Percentiles rank a stretch among this genome's conserved stretches.
These are phyloP conservation scores for Limnothrissa miodon DNA, from an alignment of 2,113 vertebrate genomes.

Conservation along the genomic window DNA sequence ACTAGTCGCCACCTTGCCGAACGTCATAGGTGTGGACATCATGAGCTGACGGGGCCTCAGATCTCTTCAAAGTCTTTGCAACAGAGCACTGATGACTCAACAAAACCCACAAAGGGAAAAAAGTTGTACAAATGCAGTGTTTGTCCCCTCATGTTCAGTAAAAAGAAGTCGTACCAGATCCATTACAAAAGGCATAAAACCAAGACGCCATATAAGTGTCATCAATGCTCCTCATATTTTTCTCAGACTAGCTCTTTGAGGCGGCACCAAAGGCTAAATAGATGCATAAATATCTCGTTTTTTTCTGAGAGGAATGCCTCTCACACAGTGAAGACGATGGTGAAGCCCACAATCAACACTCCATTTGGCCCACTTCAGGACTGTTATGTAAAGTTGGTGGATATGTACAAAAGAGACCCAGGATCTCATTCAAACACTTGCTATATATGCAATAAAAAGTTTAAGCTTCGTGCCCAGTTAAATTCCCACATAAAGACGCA, in stretches of 20 bases:
- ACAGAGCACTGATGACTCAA: not conserved
- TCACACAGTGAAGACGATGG: not conserved
- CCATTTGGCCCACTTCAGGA: constrained; percentile 32
- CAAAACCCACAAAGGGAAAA: constrained; percentile 19
- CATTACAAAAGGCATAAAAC: constrained; percentile 66
- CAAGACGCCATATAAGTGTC: constrained; percentile 62
- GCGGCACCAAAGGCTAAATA: constrained; percentile 51
- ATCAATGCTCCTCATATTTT: constrained; percentile 64
- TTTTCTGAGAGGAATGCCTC: not conserved
- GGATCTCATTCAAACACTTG: constrained; percentile 38
- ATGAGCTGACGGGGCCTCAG: not conserved
- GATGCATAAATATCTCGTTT: not conserved
- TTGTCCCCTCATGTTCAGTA: constrained; percentile 57
- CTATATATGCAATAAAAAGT: constrained; percentile 53
- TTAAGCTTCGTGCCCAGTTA: constrained; percentile 36
- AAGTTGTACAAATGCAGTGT: constrained; percentile 44
- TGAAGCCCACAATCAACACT: not conserved
- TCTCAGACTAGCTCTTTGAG: constrained; percentile 45
- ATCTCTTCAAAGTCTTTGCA: not conserved
- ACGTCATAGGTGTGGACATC: constrained; percentile 53
- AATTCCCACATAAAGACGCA: constrained; percentile 47
- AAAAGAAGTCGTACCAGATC: constrained; percentile 33
- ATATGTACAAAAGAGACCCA: constrained; percentile 51
- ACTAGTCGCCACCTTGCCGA: constrained; percentile 35
- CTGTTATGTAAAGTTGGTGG: constrained; percentile 68